These are phyloP conservation scores for Cylindroiulus punctatus DNA, from an alignment of 2,888 invertebrate species.

Conservation along the genomic window DNA sequence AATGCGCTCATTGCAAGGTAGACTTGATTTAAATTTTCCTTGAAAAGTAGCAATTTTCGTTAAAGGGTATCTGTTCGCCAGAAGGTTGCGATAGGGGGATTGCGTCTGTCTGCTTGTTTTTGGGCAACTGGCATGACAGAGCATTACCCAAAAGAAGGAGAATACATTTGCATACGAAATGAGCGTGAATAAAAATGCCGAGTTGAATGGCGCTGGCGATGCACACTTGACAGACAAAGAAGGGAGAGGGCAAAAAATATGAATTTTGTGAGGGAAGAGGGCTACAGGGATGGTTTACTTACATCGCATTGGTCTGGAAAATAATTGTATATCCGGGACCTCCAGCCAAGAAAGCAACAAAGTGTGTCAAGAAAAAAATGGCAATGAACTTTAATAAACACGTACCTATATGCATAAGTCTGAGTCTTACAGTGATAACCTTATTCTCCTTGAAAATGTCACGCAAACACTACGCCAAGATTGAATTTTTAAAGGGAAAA, in stretches of 20 bases:
- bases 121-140: conserved; percentile 15
- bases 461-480: background rate
- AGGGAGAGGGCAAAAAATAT: background rate
- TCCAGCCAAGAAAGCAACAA: conserved; percentile 46
- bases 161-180: conserved; percentile 38
- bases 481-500: background rate
- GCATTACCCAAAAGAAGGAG: conserved; percentile 15
- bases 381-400: conserved; percentile 52
- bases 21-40: conserved; percentile 10
- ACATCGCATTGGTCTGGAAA: conserved; percentile 42
- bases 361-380: conserved; percentile 51
- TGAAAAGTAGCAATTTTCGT: conserved; percentile 15
- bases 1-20: background rate
- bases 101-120: background rate
- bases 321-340: conserved; percentile 50
- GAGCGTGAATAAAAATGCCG: conserved; percentile 14
- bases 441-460: conserved; percentile 34
- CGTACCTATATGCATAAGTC: background rate
- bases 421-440: conserved; percentile 9
- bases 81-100: background rate
- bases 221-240: background rate
- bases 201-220: conserved; percentile 6
- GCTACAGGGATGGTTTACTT: conserved; percentile 15
- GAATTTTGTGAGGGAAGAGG: conserved; percentile 25
- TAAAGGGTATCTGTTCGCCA: background rate